Evolutionary conservation across 2,113 vertebrate species (phyloP), one percentile per base, ranked within the genome.

Genomic region (Damaliscus lunatus): DNA sequence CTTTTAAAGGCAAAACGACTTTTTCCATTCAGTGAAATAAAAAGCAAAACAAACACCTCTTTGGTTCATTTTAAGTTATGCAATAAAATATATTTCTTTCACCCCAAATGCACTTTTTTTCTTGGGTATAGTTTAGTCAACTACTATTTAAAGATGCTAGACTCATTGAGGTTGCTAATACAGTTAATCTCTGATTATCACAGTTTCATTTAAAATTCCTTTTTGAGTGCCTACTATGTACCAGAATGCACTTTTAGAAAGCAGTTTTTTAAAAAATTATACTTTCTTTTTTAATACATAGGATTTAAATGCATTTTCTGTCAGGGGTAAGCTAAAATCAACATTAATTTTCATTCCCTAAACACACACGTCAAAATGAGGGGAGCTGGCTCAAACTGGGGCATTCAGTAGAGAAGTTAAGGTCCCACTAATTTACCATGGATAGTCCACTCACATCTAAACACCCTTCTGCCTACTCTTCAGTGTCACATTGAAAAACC

Each of bases 21-120:
- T 80, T 90, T 86, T 40, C 36, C 36, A 83, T n/a, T 90, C 89
- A 80, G 77, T 88, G 43, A 98, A 94, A 62, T 89, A 93, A 97
- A 96, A 92, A 46, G 62, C 27, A 87, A 94, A 97, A 80, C 48
- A 91, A 96, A 94, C 31, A 83, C 16, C 43, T 60, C 40, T 98
- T 96, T 86, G 36, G 21, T 88, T 96, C n/a, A 55, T 81, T 81
- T 93, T 67, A 82, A 48, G 19, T 78, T 93, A 93, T 82, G 78
- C 43, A 96, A 48, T 43, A 92, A 93, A 55, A 48, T 31, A 59
- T 5, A 8, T 77, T 74, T 97, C 52, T 90, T 94, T 90, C 27
- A 81, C 13, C 62, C 19, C 36, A 52, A 95, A 89, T 33, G 27
- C 1, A 87, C 21, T 78, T 98, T 88, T 81, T 50, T 13, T 3